Evolutionary conservation across 2,113 vertebrate species (phyloP).

Genomic region (Peromyscus maniculatus): DNA sequence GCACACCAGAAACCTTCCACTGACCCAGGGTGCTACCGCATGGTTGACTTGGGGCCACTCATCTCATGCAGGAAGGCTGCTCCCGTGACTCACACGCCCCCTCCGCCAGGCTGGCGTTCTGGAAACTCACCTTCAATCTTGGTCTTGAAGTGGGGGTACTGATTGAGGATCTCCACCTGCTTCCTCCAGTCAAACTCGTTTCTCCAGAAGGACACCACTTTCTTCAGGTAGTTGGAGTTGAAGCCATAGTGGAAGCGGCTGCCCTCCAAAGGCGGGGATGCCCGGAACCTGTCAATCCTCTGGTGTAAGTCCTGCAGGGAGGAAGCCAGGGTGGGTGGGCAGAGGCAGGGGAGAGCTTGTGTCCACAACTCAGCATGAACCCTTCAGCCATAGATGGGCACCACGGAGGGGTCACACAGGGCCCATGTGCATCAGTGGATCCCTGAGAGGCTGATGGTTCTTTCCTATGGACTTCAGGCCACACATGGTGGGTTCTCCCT

Average conservation of each 20-base stretch:
- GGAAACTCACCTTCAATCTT: conserved; percentile 89
- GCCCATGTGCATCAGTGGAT: background rate
- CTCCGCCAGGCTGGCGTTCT: fast-evolving
- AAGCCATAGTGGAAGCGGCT: conserved; percentile 88
- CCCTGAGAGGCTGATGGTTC: background rate
- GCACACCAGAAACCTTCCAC: background rate
- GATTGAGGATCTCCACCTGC: conserved; percentile 89
- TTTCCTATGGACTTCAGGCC: background rate
- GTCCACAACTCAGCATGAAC: background rate
- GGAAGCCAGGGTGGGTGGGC: background rate
- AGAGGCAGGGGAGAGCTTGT: background rate
- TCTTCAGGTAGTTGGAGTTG: conserved; percentile 85
- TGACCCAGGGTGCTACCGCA: background rate
- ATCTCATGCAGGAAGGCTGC: fast-evolving
- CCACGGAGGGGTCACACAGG: background rate
- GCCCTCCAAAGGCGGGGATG: conserved; percentile 85
- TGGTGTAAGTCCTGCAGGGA: conserved; percentile 86
- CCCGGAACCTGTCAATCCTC: conserved; percentile 86
- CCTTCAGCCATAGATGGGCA: no score
- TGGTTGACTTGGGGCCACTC: no score
- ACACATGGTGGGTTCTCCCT: background rate
- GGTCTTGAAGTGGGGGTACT: conserved; percentile 90
- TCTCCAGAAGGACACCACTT: conserved; percentile 89
- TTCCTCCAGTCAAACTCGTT: conserved; percentile 89
- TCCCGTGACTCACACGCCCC: fast-evolving